Evolutionary conservation across 2,797 vertebrate genomes (phyloP).

Genomic region (Enteromius fasciolatus): DNA sequence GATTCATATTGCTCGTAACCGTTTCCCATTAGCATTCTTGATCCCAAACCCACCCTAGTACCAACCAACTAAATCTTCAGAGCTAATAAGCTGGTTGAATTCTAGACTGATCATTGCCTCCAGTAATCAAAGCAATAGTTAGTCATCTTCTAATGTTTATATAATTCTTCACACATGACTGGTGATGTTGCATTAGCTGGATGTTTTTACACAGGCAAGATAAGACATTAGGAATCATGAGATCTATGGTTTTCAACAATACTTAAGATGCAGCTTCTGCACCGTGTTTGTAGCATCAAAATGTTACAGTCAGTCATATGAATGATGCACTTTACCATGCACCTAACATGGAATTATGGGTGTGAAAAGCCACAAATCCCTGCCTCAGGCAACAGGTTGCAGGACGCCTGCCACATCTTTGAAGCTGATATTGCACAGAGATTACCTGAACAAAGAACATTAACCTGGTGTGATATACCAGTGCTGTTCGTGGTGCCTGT

Average conservation of each 20-base stretch:
- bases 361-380: slow-evolving; percentile 59
- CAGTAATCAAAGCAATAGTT: neutral
- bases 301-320: slow-evolving; percentile 39
- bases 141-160: neutral
- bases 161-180: neutral
- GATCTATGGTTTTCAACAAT: neutral
- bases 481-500: slow-evolving; percentile 47
- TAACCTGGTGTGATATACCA: slow-evolving; percentile 55
- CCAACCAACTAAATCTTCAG: neutral
- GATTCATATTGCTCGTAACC: slow-evolving; percentile 10
- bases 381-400: slow-evolving; percentile 61
- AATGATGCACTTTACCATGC: slow-evolving; percentile 57
- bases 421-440: slow-evolving; percentile 68
- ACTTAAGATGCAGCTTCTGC: neutral
- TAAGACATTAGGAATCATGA: neutral
- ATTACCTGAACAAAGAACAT: slow-evolving; percentile 64
- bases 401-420: slow-evolving; percentile 65
- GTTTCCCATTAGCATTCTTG: neutral
- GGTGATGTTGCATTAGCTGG: slow-evolving; percentile 10
- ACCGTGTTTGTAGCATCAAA: neutral
- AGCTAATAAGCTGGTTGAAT: neutral
- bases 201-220: neutral
- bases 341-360: slow-evolving; percentile 63
- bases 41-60: neutral
- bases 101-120: neutral